Base-by-base conservation (phyloP, 2,888 invertebrate species). In the Xestia ashworthii region DNA sequence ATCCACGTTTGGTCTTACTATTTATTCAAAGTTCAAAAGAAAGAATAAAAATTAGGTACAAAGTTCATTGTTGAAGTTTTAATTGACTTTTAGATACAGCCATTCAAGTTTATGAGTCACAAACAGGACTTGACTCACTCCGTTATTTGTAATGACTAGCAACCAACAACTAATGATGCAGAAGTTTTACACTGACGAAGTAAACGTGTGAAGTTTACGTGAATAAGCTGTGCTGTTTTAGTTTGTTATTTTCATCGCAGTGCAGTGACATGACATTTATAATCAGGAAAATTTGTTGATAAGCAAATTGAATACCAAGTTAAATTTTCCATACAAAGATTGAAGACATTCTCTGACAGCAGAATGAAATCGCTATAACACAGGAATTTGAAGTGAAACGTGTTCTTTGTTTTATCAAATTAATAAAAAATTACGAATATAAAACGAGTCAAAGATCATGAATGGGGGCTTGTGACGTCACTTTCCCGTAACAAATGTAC, bases 91-190 rank as follows among this genome's bases (percentile, higher is more conserved):
- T 68, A 62, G 41, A 78, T 72, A 25, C 5, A 64, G 0, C 4
- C 19, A 82, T 76, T 75, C 72, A 69, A 72, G 8, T 77, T 73
- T 76, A 70, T 82, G 66, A 58, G 67, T 74, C 62, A 76, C 71
- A 75, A 84, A 79, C 25, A 48, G 62, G 3, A 25, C 64, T 64
- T 68, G 44, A 46, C 11, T 60, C 48, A 73, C 41, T 71, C 64
- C 65, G 22, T 71, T 76, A 25, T 12, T 19, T 50, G 53, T 62
- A 48, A 75, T 44, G 68, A 75, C 38, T 46, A 66, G 38, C 12
- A 32, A 55, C 50, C 69, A 71, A 78, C 48, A 75, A 76, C 16
- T 74, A 55, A 16, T 41, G 41, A 46, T 64, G 58, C 60, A 62
- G 53, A 75, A 80, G 68, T 73, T 67, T 67, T 38, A 19, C 41